Evolutionary conservation across 1,140 invertebrate species (phyloP), one percentile per base, ranked within the genome.

Genomic region (Drosophila lacertosa): DNA sequence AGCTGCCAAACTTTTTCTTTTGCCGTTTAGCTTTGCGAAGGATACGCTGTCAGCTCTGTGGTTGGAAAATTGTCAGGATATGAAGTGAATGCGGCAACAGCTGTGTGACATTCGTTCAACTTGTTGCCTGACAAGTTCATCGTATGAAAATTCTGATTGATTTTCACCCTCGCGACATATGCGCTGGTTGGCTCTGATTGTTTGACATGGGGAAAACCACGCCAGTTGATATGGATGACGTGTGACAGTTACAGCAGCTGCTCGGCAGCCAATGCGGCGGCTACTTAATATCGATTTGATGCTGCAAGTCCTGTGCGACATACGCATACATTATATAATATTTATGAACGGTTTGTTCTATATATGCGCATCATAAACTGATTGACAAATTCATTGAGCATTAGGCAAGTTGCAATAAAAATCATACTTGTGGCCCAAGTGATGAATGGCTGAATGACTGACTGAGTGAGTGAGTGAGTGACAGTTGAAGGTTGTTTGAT

Each of bases 61-160:
- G 16, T 13, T 58, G 16, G 22, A 26, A 71, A 66, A 35, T 71
- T 66, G 63, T 47, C 63, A 59, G 54, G 62, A 58, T 50, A 45
- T 59, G 3, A 29, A 29, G n/a, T 29, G 37, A 50, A 71, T 58
- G 62, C 24, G 51, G 45, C 67, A 66, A 33, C 63, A 58, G 63
- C 54, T 66, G 33, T 66, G 33, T 24, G 50, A 33, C 39, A 44
- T 18, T 44, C 29, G 39, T 22, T 51, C 60, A 63, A 69, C n/a
- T 74, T 45, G 42, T 47, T 48, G 75, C 20, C 59, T 74, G 76
- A 69, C 74, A 77, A 77, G 71, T 74, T 74, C 66, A 74, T 65
- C 72, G 65, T 57, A 67, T 33, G 32, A 48, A 74, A 74, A 66
- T 69, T 65, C 63, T 86, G 82, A 86, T 88, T 86, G 83, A 86